Conservation (phyloP, 2,113 vertebrate genomes). For the Microcebus griseorufus region DNA sequence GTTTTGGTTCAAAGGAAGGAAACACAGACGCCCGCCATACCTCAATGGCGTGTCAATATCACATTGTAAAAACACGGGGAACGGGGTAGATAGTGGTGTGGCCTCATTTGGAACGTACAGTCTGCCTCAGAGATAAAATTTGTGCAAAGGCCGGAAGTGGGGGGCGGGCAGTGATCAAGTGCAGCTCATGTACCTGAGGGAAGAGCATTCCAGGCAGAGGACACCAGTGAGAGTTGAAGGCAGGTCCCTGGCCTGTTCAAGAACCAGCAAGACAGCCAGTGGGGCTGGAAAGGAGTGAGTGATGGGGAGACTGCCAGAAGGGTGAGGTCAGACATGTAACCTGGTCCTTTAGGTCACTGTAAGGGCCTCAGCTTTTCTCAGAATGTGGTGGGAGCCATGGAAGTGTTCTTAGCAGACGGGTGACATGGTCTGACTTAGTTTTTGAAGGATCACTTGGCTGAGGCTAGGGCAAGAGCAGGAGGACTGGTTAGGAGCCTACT, state of each 20-base stretch:
- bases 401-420: background rate
- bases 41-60: background rate
- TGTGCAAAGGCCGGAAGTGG: background rate
- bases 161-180: background rate
- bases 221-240: background rate
- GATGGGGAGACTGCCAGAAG: background rate
- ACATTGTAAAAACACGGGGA: background rate
- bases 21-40: background rate
- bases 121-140: background rate
- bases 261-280: background rate
- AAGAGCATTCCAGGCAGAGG: background rate
- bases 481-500: background rate
- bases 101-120: background rate
- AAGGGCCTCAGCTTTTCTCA: background rate
- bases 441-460: background rate
- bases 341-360: background rate
- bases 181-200: background rate
- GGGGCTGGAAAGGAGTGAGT: background rate
- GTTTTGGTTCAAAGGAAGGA: background rate
- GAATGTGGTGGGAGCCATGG: background rate
- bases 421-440: background rate
- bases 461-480: background rate
- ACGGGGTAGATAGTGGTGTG: background rate
- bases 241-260: background rate
- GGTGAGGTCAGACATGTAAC: background rate